These are phyloP conservation scores for Rissa tridactyla DNA, from an alignment of 2,113 vertebrate species.

Conservation along the genomic window DNA sequence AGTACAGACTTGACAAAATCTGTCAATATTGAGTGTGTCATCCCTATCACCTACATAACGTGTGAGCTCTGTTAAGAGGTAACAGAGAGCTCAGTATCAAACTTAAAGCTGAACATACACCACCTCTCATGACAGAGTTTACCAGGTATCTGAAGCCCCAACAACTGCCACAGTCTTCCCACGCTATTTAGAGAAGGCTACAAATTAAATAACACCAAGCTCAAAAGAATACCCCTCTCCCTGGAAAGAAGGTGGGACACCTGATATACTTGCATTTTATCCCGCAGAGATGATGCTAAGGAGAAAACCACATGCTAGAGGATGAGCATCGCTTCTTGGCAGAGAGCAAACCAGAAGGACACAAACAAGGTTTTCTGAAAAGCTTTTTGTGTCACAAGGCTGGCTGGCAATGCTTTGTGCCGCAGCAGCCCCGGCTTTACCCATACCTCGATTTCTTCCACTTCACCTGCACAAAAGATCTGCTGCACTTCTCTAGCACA, in stretches of 20 bases:
- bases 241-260: not conserved
- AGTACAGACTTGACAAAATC: not conserved
- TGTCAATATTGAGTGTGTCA: not conserved
- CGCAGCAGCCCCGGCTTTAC: not conserved
- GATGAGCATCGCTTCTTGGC: fast-evolving
- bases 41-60: fast-evolving
- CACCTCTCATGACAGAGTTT: not conserved
- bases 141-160: not conserved
- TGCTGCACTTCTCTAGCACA: not conserved
- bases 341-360: not conserved
- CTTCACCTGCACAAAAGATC: not conserved
- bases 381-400: not conserved
- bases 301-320: not conserved
- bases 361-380: not conserved
- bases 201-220: not conserved
- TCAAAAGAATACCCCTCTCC: not conserved
- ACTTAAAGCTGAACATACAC: not conserved
- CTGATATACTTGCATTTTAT: not conserved
- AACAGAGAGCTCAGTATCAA: not conserved
- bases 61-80: not conserved
- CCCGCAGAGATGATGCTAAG: not conserved
- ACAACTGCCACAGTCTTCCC: not conserved
- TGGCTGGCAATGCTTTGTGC: not conserved
- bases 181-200: not conserved
- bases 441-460: not conserved